Evolutionary conservation across 2,888 invertebrate genomes (phyloP).

Genomic region (Xanthorhoe designata): DNA sequence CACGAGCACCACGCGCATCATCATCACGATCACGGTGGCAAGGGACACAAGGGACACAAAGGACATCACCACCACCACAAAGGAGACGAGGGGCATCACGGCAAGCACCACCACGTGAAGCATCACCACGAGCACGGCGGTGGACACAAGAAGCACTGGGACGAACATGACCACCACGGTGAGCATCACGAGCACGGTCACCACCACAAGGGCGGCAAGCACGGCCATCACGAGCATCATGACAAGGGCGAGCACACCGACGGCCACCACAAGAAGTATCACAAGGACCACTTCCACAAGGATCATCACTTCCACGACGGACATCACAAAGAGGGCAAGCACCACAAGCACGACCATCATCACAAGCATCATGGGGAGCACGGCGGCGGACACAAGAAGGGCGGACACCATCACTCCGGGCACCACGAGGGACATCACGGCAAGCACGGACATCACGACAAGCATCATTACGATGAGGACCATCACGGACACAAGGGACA

Average conservation of each 20-base stretch:
- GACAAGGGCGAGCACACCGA: conserved; percentile 93
- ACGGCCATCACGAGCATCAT: conserved; percentile 93
- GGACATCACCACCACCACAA: conserved; percentile 91
- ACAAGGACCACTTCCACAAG: conserved; percentile 95
- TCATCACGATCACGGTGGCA: conserved; percentile 89
- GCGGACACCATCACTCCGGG: conserved; percentile 91
- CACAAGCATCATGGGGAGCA: conserved; percentile 90
- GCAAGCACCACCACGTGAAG: conserved; percentile 90
- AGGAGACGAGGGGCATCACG: conserved; percentile 91
- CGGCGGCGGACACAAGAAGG: conserved; percentile 92
- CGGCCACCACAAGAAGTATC: conserved; percentile 93
- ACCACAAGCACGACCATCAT: conserved; percentile 91
- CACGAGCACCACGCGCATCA: conserved; percentile 88
- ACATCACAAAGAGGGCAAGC: conserved; percentile 92
- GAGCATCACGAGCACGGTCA: conserved; percentile 92
- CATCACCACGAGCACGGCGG: conserved; percentile 91
- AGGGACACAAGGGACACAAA: conserved; percentile 91
- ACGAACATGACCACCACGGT: conserved; percentile 90
- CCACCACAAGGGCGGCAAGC: conserved; percentile 91
- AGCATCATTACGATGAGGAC: conserved; percentile 92
- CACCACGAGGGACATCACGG: conserved; percentile 92
- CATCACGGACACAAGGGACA: conserved; percentile 93
- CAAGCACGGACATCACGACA: conserved; percentile 92
- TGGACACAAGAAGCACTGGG: conserved; percentile 92
- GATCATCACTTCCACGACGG: conserved; percentile 96